These are phyloP conservation scores for Lypha dubia DNA, from an alignment of 2,888 invertebrate genomes.

Conservation along the genomic window DNA sequence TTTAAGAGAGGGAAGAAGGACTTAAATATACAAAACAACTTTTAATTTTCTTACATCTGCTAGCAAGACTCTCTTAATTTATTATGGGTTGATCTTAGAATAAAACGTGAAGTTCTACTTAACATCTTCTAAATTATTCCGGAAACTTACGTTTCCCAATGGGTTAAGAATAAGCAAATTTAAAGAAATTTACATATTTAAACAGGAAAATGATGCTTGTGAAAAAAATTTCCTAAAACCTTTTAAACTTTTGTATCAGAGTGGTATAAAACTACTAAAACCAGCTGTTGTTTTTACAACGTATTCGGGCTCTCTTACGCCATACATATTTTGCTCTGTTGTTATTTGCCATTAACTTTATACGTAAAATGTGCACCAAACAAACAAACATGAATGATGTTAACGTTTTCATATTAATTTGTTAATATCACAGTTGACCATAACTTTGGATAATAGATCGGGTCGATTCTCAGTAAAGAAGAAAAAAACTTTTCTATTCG, in stretches of 20 bases:
- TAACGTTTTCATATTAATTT: neutral
- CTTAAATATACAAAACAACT: too few species aligned
- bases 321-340: neutral
- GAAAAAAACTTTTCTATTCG: too few species aligned
- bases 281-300: constrained; percentile 37
- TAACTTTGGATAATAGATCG: too few species aligned
- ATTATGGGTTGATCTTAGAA: too few species aligned
- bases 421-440: neutral
- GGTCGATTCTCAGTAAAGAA: too few species aligned
- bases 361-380: neutral
- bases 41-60: too few species aligned
- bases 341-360: constrained; percentile 1
- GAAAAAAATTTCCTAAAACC: constrained; percentile 42
- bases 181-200: neutral
- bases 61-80: too few species aligned
- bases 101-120: too few species aligned
- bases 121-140: too few species aligned
- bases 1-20: too few species aligned
- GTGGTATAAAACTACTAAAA: constrained; percentile 14
- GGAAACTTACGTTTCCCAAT: neutral
- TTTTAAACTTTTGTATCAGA: constrained; percentile 52
- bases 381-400: neutral
- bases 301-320: neutral
- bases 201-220: constrained; percentile 20
- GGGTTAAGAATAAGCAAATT: neutral